These are phyloP conservation scores for Procambarus clarkii DNA, from an alignment of 1,140 invertebrate species.

Conservation along the genomic window DNA sequence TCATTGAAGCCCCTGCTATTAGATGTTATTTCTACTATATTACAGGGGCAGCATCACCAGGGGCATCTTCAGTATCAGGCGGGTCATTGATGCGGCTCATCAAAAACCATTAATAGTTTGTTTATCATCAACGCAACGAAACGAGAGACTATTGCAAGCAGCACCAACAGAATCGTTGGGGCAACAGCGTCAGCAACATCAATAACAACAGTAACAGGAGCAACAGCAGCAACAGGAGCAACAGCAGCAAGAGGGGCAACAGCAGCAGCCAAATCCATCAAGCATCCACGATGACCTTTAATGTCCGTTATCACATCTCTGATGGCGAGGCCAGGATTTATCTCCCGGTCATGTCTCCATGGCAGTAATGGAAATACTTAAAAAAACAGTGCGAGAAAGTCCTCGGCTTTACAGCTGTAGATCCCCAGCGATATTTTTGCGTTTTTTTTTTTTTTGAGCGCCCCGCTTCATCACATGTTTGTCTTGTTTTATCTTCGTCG, in stretches of 20 bases:
- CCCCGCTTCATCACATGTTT: constrained; percentile 21
- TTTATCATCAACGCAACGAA: neutral
- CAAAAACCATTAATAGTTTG: neutral
- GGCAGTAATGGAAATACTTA: constrained; percentile 51
- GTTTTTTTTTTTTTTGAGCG: constrained; percentile 4
- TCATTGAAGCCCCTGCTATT: too few relatives aligned
- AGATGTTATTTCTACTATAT: too few relatives aligned
- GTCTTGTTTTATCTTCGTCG: constrained; percentile 34
- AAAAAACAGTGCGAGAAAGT: constrained; percentile 25
- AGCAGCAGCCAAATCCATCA: neutral
- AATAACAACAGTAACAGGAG: neutral
- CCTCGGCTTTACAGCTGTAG: constrained; percentile 24
- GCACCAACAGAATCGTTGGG: neutral
- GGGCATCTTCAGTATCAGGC: neutral
- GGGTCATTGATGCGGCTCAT: neutral
- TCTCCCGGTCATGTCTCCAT: constrained; percentile 22
- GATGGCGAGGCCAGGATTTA: constrained; percentile 23
- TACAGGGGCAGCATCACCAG: too few relatives aligned
- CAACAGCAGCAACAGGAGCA: neutral
- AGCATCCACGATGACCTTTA: constrained; percentile 8
- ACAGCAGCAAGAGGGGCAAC: neutral
- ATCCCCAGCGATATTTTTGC: constrained; percentile 1
- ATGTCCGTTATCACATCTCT: constrained; percentile 19
- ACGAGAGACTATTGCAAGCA: neutral
- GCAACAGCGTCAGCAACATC: neutral